Percentiles rank a stretch among this genome's conserved stretches.
Conservation (phyloP, 2,113 vertebrate genomes). For the Pelodiscus sinensis region DNA sequence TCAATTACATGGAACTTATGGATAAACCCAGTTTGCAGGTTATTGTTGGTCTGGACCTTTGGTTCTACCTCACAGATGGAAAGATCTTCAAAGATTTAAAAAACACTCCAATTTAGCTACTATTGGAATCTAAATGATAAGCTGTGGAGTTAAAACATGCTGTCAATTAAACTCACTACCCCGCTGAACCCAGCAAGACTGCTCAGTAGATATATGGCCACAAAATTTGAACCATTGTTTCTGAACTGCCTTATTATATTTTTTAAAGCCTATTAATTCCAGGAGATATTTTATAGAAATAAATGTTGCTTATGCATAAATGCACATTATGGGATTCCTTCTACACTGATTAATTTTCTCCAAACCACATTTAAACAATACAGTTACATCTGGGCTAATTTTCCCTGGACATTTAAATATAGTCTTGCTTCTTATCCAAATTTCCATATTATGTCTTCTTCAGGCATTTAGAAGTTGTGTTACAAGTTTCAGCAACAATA, state of each 20-base stretch:
- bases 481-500: constrained; percentile 47
- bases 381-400: neutral
- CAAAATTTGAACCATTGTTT: neutral
- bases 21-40: constrained; percentile 56
- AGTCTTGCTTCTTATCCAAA: constrained; percentile 47
- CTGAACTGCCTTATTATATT: neutral
- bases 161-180: neutral
- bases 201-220: neutral
- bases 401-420: constrained; percentile 25
- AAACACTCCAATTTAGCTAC: neutral
- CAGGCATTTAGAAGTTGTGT: constrained; percentile 43
- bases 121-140: constrained; percentile 4
- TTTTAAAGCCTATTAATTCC: neutral
- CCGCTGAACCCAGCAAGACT: neutral
- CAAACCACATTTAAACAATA: neutral
- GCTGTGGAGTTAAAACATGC: neutral
- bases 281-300: neutral
- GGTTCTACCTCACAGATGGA: neutral
- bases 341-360: neutral
- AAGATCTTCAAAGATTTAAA: constrained; percentile 2
- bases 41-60: constrained; percentile 22
- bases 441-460: constrained; percentile 47
- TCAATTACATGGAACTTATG: constrained; percentile 27
- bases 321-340: neutral
- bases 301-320: constrained; percentile 5